Conservation (phyloP, 2,888 invertebrate genomes). For the Phasia obesa region DNA sequence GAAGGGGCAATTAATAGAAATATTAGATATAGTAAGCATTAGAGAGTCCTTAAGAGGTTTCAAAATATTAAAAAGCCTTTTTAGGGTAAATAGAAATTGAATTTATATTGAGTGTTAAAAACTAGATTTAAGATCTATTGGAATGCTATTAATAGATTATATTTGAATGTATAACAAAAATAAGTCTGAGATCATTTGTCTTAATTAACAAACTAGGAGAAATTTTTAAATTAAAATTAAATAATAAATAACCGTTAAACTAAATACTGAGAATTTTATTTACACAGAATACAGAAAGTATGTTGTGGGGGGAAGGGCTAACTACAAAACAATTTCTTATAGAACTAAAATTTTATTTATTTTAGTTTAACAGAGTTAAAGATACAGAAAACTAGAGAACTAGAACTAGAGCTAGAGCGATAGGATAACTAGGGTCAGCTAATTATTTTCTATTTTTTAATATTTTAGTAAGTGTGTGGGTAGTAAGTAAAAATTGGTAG, state of each 20-base stretch:
- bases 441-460: conserved; percentile 15
- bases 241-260: background rate
- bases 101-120: background rate
- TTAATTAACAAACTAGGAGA: conserved; percentile 3
- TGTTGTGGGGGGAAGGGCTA: background rate
- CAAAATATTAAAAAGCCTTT: conserved; percentile 14
- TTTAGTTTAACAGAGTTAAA: conserved; percentile 1
- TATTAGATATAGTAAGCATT: conserved; percentile 17
- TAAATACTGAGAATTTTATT: conserved; percentile 14
- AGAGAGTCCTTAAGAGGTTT: conserved; percentile 16
- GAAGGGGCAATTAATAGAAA: background rate
- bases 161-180: background rate
- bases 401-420: conserved; percentile 56
- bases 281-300: conserved; percentile 22
- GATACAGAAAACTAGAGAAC: conserved; percentile 26
- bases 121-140: conserved; percentile 17
- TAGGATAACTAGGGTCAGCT: conserved; percentile 55
- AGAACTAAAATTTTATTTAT: background rate
- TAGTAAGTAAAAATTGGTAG: conserved; percentile 26
- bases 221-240: conserved; percentile 13
- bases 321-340: conserved; percentile 29
- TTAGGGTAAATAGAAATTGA: conserved; percentile 5
- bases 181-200: background rate
- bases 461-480: conserved; percentile 22
- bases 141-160: conserved; percentile 32